Evolutionary conservation across 2,113 vertebrate genomes (phyloP).

Genomic region (Epinephelus lanceolatus): DNA sequence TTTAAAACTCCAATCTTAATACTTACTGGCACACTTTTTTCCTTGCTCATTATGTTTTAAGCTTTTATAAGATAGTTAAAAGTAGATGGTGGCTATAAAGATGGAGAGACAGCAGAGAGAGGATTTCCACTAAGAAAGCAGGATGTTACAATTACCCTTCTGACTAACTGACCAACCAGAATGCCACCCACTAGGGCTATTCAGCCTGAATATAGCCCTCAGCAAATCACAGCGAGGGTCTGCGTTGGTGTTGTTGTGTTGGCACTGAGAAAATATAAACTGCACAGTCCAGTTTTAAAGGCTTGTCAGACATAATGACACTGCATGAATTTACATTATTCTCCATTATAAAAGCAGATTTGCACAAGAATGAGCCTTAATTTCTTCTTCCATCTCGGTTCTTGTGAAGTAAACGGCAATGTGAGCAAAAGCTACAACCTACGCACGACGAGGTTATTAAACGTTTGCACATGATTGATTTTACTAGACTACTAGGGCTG

Average conservation of each 20-base stretch:
- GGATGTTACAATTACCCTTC: neutral
- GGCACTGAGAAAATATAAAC: neutral
- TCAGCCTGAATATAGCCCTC: neutral
- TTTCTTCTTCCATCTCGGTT: neutral
- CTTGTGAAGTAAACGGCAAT: too few species aligned
- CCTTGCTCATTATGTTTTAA: neutral
- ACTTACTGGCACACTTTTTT: neutral
- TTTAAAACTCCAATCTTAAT: neutral
- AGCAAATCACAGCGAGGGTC: constrained; percentile 3
- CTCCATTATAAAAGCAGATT: neutral
- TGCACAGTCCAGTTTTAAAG: neutral
- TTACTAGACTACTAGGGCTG: neutral
- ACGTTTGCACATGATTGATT: neutral
- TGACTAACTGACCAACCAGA: constrained; percentile 7
- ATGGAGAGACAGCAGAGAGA: neutral
- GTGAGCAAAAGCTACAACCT: neutral
- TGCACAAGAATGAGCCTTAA: neutral
- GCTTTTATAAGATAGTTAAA: neutral
- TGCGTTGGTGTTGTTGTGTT: neutral
- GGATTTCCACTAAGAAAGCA: constrained; percentile 3
- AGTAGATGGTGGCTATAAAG: neutral
- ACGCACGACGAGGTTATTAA: neutral
- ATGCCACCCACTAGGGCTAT: neutral
- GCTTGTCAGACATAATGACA: neutral
- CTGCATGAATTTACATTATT: neutral